Evolutionary conservation across 2,113 vertebrate species (phyloP).

Genomic region (Australoheros scitulus): DNA sequence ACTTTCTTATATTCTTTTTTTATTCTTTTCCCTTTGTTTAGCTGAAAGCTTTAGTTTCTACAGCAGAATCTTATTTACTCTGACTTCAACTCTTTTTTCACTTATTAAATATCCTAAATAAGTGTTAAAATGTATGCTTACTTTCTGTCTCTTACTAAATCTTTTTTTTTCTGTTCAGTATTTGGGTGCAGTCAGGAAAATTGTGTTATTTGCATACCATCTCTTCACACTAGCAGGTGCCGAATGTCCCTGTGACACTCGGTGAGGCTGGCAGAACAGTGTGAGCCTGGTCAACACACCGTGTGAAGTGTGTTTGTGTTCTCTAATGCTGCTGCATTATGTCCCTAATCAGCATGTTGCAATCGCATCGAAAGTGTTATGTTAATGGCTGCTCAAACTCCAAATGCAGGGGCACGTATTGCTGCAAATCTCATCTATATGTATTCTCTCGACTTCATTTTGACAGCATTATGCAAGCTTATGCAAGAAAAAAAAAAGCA

Average conservation of each 20-base stretch:
- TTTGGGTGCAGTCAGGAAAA: conserved; percentile 25
- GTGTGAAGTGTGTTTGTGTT: neutral
- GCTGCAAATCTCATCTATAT: conserved; percentile 9
- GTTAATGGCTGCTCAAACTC: conserved; percentile 1
- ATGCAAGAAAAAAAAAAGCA: neutral
- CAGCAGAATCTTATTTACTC: neutral
- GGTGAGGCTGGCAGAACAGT: conserved; percentile 43
- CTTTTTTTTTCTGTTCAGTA: neutral
- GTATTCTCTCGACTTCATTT: neutral
- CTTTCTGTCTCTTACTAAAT: neutral
- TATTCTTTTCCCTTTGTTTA: no score
- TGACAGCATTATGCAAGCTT: neutral
- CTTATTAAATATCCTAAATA: neutral
- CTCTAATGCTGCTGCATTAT: neutral
- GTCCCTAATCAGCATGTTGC: conserved; percentile 1
- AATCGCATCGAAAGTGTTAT: neutral
- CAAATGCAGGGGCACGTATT: neutral
- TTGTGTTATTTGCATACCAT: conserved; percentile 9
- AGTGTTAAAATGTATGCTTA: conserved; percentile 9
- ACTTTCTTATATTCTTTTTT: neutral
- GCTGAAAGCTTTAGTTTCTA: neutral
- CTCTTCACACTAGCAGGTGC: conserved; percentile 31
- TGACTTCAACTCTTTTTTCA: neutral
- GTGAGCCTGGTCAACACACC: conserved; percentile 21
- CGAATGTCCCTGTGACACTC: conserved; percentile 39